phyloP scores from a whole-genome alignment of 37 sponge, comb jelly and placozoan species.

The Axinella damicornis region DNA sequence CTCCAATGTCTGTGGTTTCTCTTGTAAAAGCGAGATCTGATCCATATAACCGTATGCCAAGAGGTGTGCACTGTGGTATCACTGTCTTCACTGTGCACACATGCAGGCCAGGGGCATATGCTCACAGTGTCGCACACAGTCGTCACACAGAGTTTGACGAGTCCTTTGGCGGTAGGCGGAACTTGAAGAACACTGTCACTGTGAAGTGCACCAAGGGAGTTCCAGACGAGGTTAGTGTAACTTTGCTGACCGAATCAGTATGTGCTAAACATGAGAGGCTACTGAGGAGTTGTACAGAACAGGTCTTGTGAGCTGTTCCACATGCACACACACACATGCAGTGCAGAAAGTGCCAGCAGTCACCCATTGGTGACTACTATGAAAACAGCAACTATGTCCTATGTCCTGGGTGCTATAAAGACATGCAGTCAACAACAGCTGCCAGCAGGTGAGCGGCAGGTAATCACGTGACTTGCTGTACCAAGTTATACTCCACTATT shows the following conservation, averaged over 20 bases:
- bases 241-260: too few species aligned
- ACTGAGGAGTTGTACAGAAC: too few species aligned
- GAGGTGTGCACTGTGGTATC: too few species aligned
- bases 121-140: conserved; percentile 34
- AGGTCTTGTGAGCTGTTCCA: too few species aligned
- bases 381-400: conserved; percentile 22
- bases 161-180: conserved; percentile 57
- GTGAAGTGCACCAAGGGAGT: conserved; percentile 75
- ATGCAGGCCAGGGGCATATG: conserved; percentile 61
- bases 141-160: conserved; percentile 43
- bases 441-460: too few species aligned
- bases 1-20: too few species aligned
- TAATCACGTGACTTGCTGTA: too few species aligned
- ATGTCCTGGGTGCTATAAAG: conserved; percentile 35
- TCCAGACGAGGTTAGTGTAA: conserved; percentile 58
- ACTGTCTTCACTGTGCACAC: too few species aligned
- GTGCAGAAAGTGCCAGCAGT: conserved; percentile 36
- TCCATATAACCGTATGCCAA: too few species aligned
- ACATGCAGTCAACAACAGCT: neutral
- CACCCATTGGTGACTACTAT: conserved; percentile 66
- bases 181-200: conserved; percentile 31
- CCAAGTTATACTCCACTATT: too few species aligned
- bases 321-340: too few species aligned
- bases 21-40: too few species aligned
- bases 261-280: neutral